Evolutionary conservation across 2,113 vertebrate species (phyloP), one percentile per base, ranked within the genome.

Genomic region (Gasterosteus aculeatus): DNA sequence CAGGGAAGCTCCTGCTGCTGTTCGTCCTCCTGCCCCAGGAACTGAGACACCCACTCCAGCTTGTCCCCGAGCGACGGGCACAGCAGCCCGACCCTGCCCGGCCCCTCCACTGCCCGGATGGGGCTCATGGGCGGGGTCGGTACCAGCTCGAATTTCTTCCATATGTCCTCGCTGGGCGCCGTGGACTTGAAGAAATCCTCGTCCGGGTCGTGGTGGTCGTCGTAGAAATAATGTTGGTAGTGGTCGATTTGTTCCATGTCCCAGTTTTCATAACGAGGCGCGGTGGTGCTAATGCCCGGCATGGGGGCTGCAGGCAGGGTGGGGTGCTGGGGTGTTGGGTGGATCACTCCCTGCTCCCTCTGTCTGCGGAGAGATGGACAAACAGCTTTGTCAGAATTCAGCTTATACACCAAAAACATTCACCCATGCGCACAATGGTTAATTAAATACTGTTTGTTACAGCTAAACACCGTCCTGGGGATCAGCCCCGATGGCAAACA

Each of bases 81-180:
- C 29, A 87, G 81, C 78, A 86, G 69, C 39, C 90, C 69, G 86
- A 89, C 82, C n/a, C 91, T 90, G 51, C 80, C 87, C 18, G 83
- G 82, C 78, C 93, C 93, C 14, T 94, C 94, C 15, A 87, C 88
- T 19, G 85, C 58, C 83, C 94, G 94, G 81, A 94, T 90, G 1
- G 96, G 95, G 60, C 96, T 96, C 90, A 94, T 90, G 84, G 96
- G 96, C 64, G 96, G 96, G 81, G 96, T 97, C 77, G 96, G 96
- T 1, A 99, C 96, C 86, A 98, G 94, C 91, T 99, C 97, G 82
- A 99, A 98, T 94, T 98, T 99, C 93, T 98, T 98, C 97, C 97
- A 98, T 82, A 98, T 97, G 89, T 98, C 97, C 91, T 98, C 97
- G 75, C 97, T 97, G 88, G 97, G 96, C 11, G 96, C 96, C 5